Conservation (phyloP, 1,140 invertebrate genomes). For the Intoshia linei region DNA sequence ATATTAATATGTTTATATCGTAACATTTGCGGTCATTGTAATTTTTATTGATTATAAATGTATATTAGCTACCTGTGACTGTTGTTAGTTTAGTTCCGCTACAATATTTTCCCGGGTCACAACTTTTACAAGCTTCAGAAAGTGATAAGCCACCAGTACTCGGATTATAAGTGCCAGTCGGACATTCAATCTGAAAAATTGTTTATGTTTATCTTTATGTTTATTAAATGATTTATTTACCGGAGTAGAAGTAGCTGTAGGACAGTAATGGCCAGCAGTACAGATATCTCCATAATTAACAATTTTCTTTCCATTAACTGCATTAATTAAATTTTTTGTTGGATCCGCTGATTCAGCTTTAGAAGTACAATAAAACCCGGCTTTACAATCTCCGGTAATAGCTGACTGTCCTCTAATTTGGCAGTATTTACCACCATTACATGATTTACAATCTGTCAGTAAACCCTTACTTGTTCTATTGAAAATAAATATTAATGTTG, state of each 20-base stretch:
- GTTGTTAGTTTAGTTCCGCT: neutral
- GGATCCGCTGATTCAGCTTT: slow-evolving; percentile 14
- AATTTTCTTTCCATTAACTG: neutral
- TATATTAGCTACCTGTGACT: slow-evolving; percentile 6
- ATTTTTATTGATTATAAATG: neutral
- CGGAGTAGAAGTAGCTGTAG: slow-evolving; percentile 11
- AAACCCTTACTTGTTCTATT: too few relatives aligned
- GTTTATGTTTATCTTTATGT: too few relatives aligned
- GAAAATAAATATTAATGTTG: too few relatives aligned
- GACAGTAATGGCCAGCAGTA: slow-evolving; percentile 14
- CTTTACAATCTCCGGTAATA: slow-evolving; percentile 12
- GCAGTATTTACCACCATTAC: slow-evolving; percentile 15
- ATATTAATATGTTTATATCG: too few relatives aligned
- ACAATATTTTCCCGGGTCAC: slow-evolving; percentile 9
- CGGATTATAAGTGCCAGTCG: slow-evolving; percentile 15
- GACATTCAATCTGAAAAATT: too few relatives aligned
- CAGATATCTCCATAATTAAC: slow-evolving; percentile 15
- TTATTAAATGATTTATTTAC: too few relatives aligned
- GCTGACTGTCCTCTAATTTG: slow-evolving; percentile 10
- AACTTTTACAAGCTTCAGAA: slow-evolving; percentile 13
- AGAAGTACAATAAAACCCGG: slow-evolving; percentile 16
- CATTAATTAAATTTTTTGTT: slow-evolving; percentile 7
- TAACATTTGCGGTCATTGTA: too few relatives aligned
- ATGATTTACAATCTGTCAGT: slow-evolving; percentile 15
- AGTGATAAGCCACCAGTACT: slow-evolving; percentile 10